Percentiles rank a stretch among this genome's conserved stretches.
Evolutionary conservation across 30 jellyfish, hydroid and myxozoan genomes (phyloP).

Genomic region (Aurelia aurita complex sp. Pacific): DNA sequence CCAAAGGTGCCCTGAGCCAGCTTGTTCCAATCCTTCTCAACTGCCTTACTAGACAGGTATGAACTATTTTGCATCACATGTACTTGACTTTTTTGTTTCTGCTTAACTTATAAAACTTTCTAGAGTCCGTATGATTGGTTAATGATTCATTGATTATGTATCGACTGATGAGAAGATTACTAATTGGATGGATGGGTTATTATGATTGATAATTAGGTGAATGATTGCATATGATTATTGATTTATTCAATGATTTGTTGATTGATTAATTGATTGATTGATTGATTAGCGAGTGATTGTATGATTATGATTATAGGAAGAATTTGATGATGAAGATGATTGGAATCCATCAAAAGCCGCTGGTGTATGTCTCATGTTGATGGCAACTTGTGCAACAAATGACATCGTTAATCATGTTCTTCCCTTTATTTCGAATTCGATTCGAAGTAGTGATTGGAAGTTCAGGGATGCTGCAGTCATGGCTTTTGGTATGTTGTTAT

Average conservation of each 20-base stretch:
- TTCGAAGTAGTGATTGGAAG: conserved; percentile 76
- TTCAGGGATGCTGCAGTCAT: conserved; percentile 95
- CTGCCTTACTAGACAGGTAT: conserved; percentile 77
- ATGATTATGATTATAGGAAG: conserved; percentile 57
- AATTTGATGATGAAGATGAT: conserved; percentile 95
- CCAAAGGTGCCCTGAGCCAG: conserved; percentile 86
- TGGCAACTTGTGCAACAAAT: conserved; percentile 88
- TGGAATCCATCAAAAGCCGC: conserved; percentile 99
- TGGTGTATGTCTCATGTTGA: conserved; percentile 96
- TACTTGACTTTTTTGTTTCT: no score
- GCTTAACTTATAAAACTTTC: no score
- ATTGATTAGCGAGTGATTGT: no score
- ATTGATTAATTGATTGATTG: no score
- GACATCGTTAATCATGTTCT: conserved; percentile 88
- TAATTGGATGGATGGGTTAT: no score
- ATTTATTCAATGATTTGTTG: no score
- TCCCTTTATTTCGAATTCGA: conserved; percentile 77
- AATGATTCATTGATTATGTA: no score
- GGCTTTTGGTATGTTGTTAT: conserved; percentile 87
- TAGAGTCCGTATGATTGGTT: no score
- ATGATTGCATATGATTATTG: no score
- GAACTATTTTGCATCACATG: not conserved
- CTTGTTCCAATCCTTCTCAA: conserved; percentile 74
- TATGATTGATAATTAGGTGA: no score
- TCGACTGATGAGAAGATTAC: no score